phyloP scores from a whole-genome alignment of 2,113 vertebrate genomes.

The Turdus rufiventris region DNA sequence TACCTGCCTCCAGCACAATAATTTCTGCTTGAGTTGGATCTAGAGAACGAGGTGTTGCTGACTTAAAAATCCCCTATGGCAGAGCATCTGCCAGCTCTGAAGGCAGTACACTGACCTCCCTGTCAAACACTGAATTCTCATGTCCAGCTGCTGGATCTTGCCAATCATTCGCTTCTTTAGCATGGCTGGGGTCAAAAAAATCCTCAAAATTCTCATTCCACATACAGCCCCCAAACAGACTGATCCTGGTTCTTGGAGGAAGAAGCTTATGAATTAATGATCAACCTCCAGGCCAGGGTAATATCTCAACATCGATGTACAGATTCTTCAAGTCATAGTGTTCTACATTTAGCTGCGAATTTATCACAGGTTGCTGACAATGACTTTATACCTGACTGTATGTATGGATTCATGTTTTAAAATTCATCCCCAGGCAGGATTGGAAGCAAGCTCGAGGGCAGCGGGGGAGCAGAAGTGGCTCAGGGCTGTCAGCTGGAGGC shows the following conservation, averaged over 20 bases:
- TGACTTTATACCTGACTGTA: neutral
- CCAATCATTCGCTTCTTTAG: neutral
- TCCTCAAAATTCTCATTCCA: neutral
- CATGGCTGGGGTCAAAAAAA: neutral
- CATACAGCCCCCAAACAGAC: neutral
- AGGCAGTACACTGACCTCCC: neutral
- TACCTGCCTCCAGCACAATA: neutral
- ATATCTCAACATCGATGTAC: neutral
- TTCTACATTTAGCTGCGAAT: neutral
- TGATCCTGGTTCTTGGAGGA: neutral
- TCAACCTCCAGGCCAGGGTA: neutral
- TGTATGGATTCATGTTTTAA: neutral
- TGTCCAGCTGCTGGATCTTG: neutral
- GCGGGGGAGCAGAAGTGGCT: neutral
- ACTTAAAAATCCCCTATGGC: neutral
- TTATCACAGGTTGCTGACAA: neutral
- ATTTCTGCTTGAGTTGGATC: neutral
- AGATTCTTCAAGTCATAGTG: neutral
- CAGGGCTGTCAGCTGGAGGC: conserved; percentile 10
- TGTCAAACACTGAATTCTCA: neutral
- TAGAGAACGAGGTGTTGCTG: accelerated
- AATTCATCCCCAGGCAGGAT: neutral
- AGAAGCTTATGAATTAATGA: neutral
- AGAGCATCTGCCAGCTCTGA: neutral
- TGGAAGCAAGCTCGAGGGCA: neutral